Conservation (phyloP, 2,113 vertebrate genomes). For the Corythoichthys intestinalis region DNA sequence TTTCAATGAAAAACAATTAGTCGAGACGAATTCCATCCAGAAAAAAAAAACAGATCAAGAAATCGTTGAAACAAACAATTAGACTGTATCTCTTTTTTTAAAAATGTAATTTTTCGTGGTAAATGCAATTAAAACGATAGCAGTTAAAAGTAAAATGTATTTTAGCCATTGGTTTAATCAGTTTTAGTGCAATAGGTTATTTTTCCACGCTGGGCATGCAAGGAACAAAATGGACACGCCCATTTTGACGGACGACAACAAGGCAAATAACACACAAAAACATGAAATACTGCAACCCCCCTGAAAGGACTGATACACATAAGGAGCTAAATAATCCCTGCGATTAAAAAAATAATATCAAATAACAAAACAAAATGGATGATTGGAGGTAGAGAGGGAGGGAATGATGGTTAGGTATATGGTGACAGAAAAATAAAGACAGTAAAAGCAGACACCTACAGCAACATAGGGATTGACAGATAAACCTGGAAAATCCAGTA, state of each 20-base stretch:
- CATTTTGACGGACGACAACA: conserved; percentile 43
- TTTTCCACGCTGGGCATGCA: conserved; percentile 17
- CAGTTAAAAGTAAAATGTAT: neutral
- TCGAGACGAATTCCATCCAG: neutral
- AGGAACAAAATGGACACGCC: conserved; percentile 53
- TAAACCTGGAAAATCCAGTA: neutral
- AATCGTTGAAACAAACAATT: neutral
- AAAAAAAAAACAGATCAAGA: neutral
- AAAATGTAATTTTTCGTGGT: neutral
- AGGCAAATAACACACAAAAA: conserved; percentile 31
- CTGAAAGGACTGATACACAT: neutral
- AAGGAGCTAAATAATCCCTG: neutral
- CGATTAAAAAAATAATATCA: neutral
- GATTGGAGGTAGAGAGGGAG: neutral
- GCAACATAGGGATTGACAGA: conserved; percentile 5
- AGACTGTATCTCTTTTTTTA: neutral
- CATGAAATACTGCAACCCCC: neutral
- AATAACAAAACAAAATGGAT: neutral
- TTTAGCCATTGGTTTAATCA: neutral
- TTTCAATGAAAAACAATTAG: neutral
- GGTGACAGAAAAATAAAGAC: neutral
- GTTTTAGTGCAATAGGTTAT: neutral
- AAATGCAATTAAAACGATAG: neutral
- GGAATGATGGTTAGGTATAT: neutral
- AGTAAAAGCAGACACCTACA: neutral